Evolutionary conservation across 2,113 vertebrate species (phyloP), one percentile per base, ranked within the genome.

Genomic region (Anhinga rufa): DNA sequence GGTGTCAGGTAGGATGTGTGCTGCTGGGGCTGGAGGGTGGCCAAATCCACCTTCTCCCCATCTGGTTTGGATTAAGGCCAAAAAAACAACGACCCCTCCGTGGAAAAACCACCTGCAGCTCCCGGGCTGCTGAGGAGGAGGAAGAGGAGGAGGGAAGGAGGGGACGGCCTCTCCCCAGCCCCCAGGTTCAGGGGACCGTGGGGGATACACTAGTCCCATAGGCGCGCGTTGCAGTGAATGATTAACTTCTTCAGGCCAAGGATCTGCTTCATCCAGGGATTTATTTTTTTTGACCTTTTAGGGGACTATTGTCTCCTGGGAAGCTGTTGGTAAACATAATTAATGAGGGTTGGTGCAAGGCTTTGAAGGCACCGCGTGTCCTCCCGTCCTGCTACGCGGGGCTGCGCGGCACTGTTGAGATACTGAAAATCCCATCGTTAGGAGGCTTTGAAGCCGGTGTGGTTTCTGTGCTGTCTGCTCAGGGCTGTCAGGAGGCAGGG

Each of bases 21-120:
- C 83, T 84, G 76, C 90, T 66, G 88, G 75, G 68, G 34, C 82
- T 92, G 91, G 93, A 90, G 82, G 17, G 48, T 71, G 62, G 88
- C 96, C 89, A 95, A 68, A 87, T 91, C 82, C 71, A 93, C 95
- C 86, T 86, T 95, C 72, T 88, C 72, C 85, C 85, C 95, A 88
- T 96, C 94, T 93, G 91, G 62, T 95, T 86, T 88, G 95, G 97
- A 89, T 81, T 84, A 60, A 87, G 70, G 79, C 92, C 94, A 71
- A 55, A 82, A 85, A 90, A 79, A 11, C 70, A 95, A 58, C 54
- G 28, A 65, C 80, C 64, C 62, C 62, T 80, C 58, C 3, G 6
- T 92, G 78, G 90, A 83, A 82, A 88, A 94, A 76, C 87, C 94
- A 93, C 96, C 95, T 95, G 95, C 70, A 84, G 83, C 80, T 88